A percentile compares a stretch with the other conserved stretches of the same genome.
These are phyloP conservation scores for Brenthis daphne DNA, from an alignment of 2,888 invertebrate genomes.

Conservation along the genomic window DNA sequence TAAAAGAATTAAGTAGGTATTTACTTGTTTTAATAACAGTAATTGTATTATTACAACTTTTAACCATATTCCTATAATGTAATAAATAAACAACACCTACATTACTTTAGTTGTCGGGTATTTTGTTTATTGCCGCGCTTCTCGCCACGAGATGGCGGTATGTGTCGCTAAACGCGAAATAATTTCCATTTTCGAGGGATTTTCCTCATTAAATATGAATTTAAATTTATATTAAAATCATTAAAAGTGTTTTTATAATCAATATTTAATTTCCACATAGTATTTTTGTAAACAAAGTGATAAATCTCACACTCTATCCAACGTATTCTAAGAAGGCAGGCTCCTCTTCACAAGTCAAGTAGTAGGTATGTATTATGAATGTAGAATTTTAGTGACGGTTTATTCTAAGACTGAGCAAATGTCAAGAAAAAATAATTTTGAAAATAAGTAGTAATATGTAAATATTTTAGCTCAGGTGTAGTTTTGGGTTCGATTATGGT, in stretches of 20 bases:
- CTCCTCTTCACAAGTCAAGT: conserved; percentile 18
- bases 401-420: background rate
- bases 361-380: background rate
- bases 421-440: too few species aligned
- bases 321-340: conserved; percentile 1
- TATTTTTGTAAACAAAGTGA: background rate
- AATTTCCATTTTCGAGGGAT: conserved; percentile 54
- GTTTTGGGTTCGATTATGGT: too few species aligned
- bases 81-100: background rate
- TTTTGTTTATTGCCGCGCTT: conserved; percentile 42
- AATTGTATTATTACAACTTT: too few species aligned
- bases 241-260: background rate
- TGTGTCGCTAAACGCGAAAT: conserved; percentile 47
- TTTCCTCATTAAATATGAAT: conserved; percentile 47
- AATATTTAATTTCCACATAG: background rate
- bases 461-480: too few species aligned
- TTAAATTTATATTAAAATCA: background rate
- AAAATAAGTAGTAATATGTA: too few species aligned
- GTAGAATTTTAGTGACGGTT: conserved; percentile 4
- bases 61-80: too few species aligned
- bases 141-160: conserved; percentile 72
- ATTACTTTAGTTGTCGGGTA: background rate
- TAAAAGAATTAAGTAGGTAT: too few species aligned
- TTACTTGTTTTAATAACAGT: too few species aligned
- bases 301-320: background rate